A percentile compares a stretch with the other conserved stretches of the same genome.
Evolutionary conservation across 2,888 invertebrate genomes (phyloP).

Genomic region (Cerastoderma edule): DNA sequence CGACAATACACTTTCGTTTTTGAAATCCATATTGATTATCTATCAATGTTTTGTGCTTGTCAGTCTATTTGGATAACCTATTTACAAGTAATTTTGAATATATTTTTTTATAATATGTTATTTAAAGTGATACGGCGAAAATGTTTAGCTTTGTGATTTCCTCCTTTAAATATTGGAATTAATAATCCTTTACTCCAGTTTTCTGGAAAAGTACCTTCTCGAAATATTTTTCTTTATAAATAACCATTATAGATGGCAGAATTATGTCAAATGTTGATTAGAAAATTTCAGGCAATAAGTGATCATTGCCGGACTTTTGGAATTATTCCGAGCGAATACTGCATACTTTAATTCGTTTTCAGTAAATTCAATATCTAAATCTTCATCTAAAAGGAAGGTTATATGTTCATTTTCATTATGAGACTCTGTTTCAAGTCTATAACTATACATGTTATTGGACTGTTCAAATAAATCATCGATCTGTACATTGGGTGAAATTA

Average conservation of each 20-base stretch:
- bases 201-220: background rate
- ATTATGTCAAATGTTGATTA: constrained; percentile 10
- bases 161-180: constrained; percentile 12
- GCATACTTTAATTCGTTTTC: background rate
- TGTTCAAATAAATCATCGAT: background rate
- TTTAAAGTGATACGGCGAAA: background rate
- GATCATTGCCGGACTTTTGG: constrained; percentile 11
- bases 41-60: background rate
- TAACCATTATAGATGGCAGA: constrained; percentile 2
- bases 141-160: background rate
- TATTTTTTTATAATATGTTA: constrained; percentile 5
- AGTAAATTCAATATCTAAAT: constrained; percentile 12
- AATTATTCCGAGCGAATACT: constrained; percentile 13
- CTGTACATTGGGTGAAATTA: background rate
- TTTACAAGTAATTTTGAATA: constrained; percentile 14
- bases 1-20: background rate
- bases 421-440: background rate
- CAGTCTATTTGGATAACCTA: background rate
- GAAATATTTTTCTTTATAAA: constrained; percentile 20
- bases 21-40: constrained; percentile 13
- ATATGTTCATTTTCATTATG: background rate
- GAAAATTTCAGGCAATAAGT: constrained; percentile 16
- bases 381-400: background rate
- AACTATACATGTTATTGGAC: constrained; percentile 2
- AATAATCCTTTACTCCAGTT: constrained; percentile 11